Evolutionary conservation across 2,888 invertebrate species (phyloP), one percentile per base, ranked within the genome.

Genomic region (Coelogynopora nodosa): DNA sequence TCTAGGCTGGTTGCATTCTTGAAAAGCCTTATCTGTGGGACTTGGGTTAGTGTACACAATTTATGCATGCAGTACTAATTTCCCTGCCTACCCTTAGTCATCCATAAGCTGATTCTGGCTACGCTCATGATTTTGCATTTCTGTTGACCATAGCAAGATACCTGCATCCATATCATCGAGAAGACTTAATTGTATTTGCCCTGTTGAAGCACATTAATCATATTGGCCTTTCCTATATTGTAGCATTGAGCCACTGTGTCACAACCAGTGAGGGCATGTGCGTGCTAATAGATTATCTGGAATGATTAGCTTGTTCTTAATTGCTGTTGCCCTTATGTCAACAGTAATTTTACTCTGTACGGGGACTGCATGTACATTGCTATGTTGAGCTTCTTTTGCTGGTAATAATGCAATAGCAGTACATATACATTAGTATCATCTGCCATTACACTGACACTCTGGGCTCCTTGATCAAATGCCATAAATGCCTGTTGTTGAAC

Each of bases 401-500:
- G 81, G 27, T 80, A 80, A n/a, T 10, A 80, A 80, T 80, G 81
- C 81, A 5, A 2, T 13, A 18, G n/a, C n/a, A n/a, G 81, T 5
- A 80, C 81, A 23, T 13, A 80, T n/a, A 80, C 81, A 23, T 80
- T 23, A 13, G 81, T 80, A 80, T 80, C 81, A 80, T 80, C 81
- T 5, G 81, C 10, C 82, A 84, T 10, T 10, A 84, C 81, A 13
- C 13, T 23, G 26, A 84, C 82, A 10, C 49, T n/a, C 10, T 10
- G 2, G 23, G 26, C n/a, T 5, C 10, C n/a, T 67, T 49, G 82
- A 23, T 86, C 2, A 5, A 31, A 27, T 10, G 23, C 23, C 31
- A 83, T 5, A 30, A 30, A 18, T 18, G 31, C 13, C 5, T 88
- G 88, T 26, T n/a, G n/a, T n/a, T 88, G 87, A 18, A 84, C 31